Conservation (phyloP, 1,140 invertebrate species). For the Papilio xuthus region DNA sequence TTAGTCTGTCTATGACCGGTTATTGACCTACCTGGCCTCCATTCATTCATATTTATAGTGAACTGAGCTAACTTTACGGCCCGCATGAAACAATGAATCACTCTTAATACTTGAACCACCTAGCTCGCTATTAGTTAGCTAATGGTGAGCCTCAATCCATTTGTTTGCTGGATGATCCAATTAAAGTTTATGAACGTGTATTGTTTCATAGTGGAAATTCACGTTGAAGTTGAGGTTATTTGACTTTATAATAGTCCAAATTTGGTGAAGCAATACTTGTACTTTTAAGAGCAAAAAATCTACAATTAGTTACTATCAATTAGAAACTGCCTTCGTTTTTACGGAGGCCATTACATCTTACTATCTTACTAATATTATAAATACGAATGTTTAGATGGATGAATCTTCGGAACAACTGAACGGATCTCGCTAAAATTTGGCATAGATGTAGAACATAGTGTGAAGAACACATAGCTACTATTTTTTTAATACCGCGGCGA, state of each 20-base stretch:
- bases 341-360: too few species aligned
- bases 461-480: too few species aligned
- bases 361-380: too few species aligned
- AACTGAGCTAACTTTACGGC: slow-evolving; percentile 37
- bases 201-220: neutral
- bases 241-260: neutral
- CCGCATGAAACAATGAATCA: slow-evolving; percentile 34
- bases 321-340: too few species aligned
- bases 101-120: slow-evolving; percentile 36
- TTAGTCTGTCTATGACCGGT: slow-evolving; percentile 29
- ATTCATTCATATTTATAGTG: slow-evolving; percentile 38
- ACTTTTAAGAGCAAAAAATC: too few species aligned
- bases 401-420: too few species aligned
- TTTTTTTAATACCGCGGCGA: too few species aligned
- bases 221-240: neutral
- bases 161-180: neutral
- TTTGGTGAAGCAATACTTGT: too few species aligned
- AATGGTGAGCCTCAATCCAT: neutral
- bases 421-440: too few species aligned
- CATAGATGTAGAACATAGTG: too few species aligned
- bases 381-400: too few species aligned
- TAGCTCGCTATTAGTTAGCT: slow-evolving; percentile 30
- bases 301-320: too few species aligned
- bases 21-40: slow-evolving; percentile 37
- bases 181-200: neutral